phyloP scores from a whole-genome alignment of 2,797 vertebrate species.

The Spheniscus humboldti region DNA sequence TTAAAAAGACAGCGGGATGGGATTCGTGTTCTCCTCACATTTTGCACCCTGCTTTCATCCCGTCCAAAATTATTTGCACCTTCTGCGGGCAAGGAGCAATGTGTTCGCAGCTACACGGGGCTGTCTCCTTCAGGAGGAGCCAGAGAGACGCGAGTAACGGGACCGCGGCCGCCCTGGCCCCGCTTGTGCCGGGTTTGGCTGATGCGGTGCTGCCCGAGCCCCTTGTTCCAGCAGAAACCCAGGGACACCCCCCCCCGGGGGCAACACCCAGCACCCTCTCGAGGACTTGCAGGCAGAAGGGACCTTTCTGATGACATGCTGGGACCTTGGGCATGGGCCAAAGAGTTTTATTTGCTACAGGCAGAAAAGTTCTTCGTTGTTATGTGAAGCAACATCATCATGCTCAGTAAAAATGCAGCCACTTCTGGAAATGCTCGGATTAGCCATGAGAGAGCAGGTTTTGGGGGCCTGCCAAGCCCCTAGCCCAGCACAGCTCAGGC shows the following conservation, averaged over 20 bases:
- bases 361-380: background rate
- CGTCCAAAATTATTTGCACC: accelerated
- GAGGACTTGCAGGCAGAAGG: background rate
- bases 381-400: background rate
- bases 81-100: background rate
- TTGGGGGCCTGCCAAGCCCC: background rate
- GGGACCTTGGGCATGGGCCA: background rate
- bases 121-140: conserved; percentile 59
- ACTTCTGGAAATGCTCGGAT: background rate
- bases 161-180: background rate
- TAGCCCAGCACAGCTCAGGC: accelerated
- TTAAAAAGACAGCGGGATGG: accelerated
- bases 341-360: background rate
- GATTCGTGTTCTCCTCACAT: accelerated
- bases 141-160: background rate
- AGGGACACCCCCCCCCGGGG: background rate
- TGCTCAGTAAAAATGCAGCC: accelerated
- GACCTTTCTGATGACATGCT: background rate
- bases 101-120: background rate
- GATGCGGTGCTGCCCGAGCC: background rate
- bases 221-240: background rate
- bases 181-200: background rate
- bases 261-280: background rate
- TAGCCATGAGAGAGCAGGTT: background rate
- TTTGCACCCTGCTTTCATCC: background rate